phyloP scores from a whole-genome alignment of 2,797 vertebrate genomes.

The Calcarius lapponicus region DNA sequence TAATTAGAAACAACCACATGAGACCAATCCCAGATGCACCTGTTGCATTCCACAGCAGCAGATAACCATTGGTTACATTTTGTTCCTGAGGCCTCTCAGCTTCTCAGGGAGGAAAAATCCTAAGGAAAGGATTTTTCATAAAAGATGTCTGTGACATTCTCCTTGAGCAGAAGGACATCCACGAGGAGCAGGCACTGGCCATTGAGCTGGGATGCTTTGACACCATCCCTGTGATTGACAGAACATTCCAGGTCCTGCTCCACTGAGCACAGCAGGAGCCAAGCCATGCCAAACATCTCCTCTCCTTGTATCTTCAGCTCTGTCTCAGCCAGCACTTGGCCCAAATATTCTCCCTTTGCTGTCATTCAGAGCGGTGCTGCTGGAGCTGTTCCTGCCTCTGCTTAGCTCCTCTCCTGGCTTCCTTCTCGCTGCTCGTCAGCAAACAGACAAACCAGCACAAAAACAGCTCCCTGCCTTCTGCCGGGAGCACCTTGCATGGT shows the following conservation, averaged over 20 bases:
- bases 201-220: background rate
- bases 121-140: too few relatives aligned
- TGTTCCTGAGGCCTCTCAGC: too few relatives aligned
- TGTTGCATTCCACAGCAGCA: too few relatives aligned
- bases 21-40: too few relatives aligned
- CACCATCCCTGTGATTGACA: background rate
- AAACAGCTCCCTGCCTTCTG: background rate
- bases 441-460: background rate
- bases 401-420: background rate
- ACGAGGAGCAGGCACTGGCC: background rate
- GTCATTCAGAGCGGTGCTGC: background rate
- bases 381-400: background rate
- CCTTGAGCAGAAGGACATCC: slow-evolving; percentile 8
- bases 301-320: background rate
- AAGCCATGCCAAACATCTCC: background rate
- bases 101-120: too few relatives aligned
- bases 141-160: background rate
- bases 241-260: background rate
- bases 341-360: background rate
- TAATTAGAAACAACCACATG: too few relatives aligned
- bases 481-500: background rate
- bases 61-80: too few relatives aligned
- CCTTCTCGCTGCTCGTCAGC: background rate
- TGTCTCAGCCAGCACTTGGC: background rate
- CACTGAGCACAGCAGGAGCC: background rate